phyloP scores from a whole-genome alignment of 2,888 invertebrate genomes.

The Eilema caniola region DNA sequence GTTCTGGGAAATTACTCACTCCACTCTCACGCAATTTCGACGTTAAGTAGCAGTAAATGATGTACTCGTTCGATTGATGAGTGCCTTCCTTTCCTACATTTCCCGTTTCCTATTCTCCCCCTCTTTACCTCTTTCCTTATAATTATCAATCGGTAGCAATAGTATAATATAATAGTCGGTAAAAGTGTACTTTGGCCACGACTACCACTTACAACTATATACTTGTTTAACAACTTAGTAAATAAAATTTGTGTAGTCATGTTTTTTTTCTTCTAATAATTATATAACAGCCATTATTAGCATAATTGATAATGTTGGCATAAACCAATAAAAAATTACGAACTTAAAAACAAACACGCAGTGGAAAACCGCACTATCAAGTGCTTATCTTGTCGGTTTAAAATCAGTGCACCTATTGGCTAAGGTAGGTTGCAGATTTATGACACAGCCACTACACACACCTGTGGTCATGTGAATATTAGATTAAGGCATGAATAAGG shows the following conservation, averaged over 20 bases:
- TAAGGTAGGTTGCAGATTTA: conserved; percentile 44
- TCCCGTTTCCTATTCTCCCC: background rate
- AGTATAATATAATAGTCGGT: background rate
- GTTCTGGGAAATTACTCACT: background rate
- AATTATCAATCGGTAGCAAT: background rate
- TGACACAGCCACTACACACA: conserved; percentile 44
- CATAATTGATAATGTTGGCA: background rate
- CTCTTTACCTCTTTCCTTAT: background rate
- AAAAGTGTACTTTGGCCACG: background rate
- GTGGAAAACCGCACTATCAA: conserved; percentile 24
- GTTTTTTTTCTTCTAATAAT: background rate
- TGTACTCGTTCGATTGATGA: background rate
- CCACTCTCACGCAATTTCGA: too few relatives aligned
- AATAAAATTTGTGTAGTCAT: background rate
- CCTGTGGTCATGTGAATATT: conserved; percentile 27
- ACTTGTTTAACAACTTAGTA: background rate
- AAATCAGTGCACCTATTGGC: conserved; percentile 22
- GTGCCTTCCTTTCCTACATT: background rate
- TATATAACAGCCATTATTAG: background rate
- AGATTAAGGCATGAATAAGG: conserved; percentile 19
- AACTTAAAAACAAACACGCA: conserved; percentile 6
- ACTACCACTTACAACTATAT: background rate
- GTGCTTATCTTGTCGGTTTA: conserved; percentile 24
- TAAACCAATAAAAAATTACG: background rate
- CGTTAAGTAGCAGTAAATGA: background rate